Conservation (phyloP, 2,797 vertebrate genomes). For the Falco berigora region DNA sequence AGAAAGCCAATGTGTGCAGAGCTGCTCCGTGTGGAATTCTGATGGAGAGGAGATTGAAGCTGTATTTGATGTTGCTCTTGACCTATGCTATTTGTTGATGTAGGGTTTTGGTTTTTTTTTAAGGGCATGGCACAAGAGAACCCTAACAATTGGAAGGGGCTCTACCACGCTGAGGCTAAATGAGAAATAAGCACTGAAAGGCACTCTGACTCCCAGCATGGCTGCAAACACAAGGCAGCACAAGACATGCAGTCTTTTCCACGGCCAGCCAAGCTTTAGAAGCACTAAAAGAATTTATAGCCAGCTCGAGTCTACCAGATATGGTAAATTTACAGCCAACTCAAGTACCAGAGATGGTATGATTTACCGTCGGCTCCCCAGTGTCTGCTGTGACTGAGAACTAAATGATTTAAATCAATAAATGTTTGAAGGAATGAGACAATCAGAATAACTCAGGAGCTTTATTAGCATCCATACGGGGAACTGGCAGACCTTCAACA, state of each 20-base stretch:
- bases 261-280: background rate
- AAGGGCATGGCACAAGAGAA: background rate
- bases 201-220: background rate
- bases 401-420: background rate
- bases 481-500: background rate
- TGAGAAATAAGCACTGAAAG: background rate
- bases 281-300: background rate
- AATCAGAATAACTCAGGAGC: background rate
- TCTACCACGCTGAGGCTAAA: background rate
- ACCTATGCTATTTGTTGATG: background rate
- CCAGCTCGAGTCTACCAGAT: background rate
- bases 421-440: background rate
- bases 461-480: background rate
- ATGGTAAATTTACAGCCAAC: constrained; percentile 6
- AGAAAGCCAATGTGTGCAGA: background rate
- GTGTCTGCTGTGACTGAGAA: background rate
- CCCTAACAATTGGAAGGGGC: background rate
- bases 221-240: background rate
- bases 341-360: background rate
- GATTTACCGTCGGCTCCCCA: constrained; percentile 3
- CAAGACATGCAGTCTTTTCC: background rate
- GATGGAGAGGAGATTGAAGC: background rate
- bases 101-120: background rate
- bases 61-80: background rate
- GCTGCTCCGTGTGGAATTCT: background rate